A percentile compares a stretch with the other conserved stretches of the same genome.
Conservation (phyloP, 2,797 vertebrate species). For the Pseudotriccus pelzelni region DNA sequence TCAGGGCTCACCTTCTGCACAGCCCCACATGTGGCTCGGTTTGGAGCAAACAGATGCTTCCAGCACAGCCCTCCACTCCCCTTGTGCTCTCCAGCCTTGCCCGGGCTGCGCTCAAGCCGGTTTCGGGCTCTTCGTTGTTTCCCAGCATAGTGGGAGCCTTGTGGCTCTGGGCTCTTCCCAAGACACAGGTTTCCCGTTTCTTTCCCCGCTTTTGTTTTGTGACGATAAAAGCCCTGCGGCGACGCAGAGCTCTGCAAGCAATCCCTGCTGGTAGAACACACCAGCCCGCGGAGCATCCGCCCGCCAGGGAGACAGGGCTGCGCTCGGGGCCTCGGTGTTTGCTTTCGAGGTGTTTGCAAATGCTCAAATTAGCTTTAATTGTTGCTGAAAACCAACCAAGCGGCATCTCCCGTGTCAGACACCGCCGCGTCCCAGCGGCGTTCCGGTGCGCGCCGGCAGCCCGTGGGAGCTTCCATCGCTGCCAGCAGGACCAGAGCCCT, state of each 20-base stretch:
- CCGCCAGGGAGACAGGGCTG: rapidly evolving
- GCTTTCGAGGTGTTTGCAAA: not conserved
- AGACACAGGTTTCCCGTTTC: rapidly evolving
- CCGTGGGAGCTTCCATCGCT: not conserved
- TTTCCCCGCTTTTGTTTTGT: not conserved
- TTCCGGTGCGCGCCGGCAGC: not conserved
- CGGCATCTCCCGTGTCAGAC: rapidly evolving
- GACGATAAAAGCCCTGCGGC: not conserved
- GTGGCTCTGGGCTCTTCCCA: not conserved
- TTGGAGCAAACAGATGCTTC: not conserved
- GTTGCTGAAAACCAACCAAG: not conserved
- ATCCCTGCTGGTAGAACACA: not conserved
- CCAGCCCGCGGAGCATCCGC: rapidly evolving
- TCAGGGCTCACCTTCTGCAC: not conserved
- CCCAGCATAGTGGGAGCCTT: rapidly evolving
- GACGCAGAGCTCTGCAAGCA: not conserved
- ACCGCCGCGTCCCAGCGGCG: not conserved
- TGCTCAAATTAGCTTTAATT: not conserved
- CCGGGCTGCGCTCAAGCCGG: rapidly evolving
- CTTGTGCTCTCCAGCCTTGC: not conserved
- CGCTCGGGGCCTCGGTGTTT: rapidly evolving
- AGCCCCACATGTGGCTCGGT: rapidly evolving
- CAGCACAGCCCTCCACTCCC: rapidly evolving
- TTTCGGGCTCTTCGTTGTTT: rapidly evolving
- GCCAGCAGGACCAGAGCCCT: not conserved